phyloP scores from a whole-genome alignment of 2,797 vertebrate species.

The Kryptolebias ocellatus region DNA sequence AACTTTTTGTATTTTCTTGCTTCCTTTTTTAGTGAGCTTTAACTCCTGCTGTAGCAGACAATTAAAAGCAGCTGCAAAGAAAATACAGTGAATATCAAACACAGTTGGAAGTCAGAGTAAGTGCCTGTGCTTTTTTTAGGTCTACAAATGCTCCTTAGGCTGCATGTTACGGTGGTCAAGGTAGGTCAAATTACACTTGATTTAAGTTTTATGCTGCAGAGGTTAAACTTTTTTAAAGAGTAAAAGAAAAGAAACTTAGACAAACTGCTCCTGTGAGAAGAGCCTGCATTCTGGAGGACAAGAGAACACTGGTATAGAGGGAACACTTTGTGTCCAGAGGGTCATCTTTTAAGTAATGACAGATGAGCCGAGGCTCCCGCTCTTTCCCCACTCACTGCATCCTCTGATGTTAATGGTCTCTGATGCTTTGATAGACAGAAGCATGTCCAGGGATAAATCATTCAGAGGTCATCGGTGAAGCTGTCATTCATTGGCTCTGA shows the following conservation, averaged over 20 bases:
- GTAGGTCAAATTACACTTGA: constrained; percentile 45
- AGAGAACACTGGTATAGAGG: constrained; percentile 14
- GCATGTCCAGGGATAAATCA: constrained; percentile 75
- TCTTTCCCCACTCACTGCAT: constrained; percentile 38
- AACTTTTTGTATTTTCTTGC: constrained; percentile 33
- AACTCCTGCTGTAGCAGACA: constrained; percentile 46
- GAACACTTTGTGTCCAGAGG: constrained; percentile 30
- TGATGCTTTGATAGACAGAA: constrained; percentile 73
- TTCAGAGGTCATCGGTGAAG: constrained; percentile 71
- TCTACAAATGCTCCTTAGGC: constrained; percentile 37
- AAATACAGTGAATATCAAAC: constrained; percentile 68
- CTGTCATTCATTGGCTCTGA: constrained; percentile 65
- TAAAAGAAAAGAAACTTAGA: background rate
- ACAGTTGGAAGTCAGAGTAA: constrained; percentile 29
- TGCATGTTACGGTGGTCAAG: constrained; percentile 37
- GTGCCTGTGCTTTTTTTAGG: constrained; percentile 28
- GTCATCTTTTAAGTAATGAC: constrained; percentile 66
- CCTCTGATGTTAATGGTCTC: constrained; percentile 71
- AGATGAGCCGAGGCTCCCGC: constrained; percentile 48
- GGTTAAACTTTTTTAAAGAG: constrained; percentile 43
- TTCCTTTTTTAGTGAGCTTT: constrained; percentile 46
- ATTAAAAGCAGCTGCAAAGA: constrained; percentile 46
- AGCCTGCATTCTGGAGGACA: constrained; percentile 17
- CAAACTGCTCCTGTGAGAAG: constrained; percentile 30
- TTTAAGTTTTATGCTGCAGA: constrained; percentile 25